These are phyloP conservation scores for Phodopus roborovskii DNA, from an alignment of 2,113 vertebrate genomes.

Conservation along the genomic window DNA sequence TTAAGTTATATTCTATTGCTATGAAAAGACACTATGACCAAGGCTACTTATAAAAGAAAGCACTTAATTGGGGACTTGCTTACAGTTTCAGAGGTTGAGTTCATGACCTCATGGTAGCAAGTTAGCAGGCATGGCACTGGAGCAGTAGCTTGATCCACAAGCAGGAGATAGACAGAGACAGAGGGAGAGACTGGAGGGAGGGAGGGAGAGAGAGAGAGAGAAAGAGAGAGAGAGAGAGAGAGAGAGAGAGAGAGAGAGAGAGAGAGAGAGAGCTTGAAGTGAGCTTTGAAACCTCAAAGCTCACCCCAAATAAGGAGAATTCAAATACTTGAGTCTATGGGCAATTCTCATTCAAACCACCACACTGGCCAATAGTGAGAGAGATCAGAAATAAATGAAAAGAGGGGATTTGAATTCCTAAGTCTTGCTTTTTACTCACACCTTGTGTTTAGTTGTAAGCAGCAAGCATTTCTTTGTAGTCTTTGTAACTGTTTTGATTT, in stretches of 20 bases:
- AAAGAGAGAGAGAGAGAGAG: background rate
- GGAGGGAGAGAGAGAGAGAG: too few relatives aligned
- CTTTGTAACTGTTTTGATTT: slow-evolving; percentile 5
- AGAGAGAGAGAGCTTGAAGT: too few relatives aligned
- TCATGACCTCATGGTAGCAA: background rate
- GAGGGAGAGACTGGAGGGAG: too few relatives aligned
- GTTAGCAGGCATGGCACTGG: background rate
- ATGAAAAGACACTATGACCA: background rate
- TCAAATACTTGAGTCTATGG: background rate
- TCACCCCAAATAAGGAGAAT: background rate
- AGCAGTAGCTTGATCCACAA: background rate
- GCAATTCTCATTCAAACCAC: background rate
- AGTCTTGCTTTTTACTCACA: slow-evolving; percentile 18
- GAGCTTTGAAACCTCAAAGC: background rate
- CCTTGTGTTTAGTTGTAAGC: background rate
- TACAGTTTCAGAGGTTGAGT: background rate
- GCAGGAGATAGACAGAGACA: background rate
- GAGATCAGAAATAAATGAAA: slow-evolving; percentile 9
- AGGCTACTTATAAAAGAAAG: background rate
- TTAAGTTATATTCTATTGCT: background rate
- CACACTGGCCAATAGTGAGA: background rate
- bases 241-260: too few relatives aligned
- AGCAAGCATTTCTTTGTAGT: background rate
- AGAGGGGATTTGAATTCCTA: background rate
- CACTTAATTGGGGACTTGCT: background rate